Base-by-base conservation (phyloP, 1,140 invertebrate species). In the Caenorhabditis latens region DNA sequence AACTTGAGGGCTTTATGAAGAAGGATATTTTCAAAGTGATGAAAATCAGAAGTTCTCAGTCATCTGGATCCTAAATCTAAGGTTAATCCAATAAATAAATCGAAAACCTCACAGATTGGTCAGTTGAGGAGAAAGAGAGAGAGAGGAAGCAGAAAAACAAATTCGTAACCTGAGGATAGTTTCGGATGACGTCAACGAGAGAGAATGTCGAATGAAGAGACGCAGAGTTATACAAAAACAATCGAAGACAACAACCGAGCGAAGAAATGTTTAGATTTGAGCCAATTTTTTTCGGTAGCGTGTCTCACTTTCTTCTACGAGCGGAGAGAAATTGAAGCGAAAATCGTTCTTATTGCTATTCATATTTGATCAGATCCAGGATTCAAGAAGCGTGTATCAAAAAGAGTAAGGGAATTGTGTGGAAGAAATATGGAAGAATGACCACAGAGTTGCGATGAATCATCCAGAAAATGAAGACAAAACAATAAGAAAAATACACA, bases 211-310 rank as follows among this genome's bases (percentile, higher is more conserved):
- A 50, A 79, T 13, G 3, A 24, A 24, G 71, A 79, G n/a, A 79
- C n/a, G 24, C 43, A 53, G 21, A 50, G 46, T 53, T 50, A 50
- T n/a, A 79, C 9, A 50, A 79, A 50, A 43, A 79, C 19, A 9
- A 58, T 58, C 57, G 43, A 79, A 53, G 67, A n/a, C 42, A 53
- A 24, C 16, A 53, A 50, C 16, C 21, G n/a, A 63, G 21, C 24
- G 40, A 7, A 13, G 71, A 79, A 50, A 79, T 79, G 71, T 79
- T 79, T 79, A 79, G 71, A 79, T 79, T 79, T 50, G 71, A 79
- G 71, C 71, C 71, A 79, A 79, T 79, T 50, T 71, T n/a, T 61
- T 71, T 3, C 24, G 55, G 14, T 14, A 7, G 6, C 4, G 19
- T 19, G 14, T 58, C 55, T 58, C n/a, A n/a, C 14, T 58, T 58